phyloP scores from a whole-genome alignment of 2,113 vertebrate genomes.

The Xiphophorus maculatus region DNA sequence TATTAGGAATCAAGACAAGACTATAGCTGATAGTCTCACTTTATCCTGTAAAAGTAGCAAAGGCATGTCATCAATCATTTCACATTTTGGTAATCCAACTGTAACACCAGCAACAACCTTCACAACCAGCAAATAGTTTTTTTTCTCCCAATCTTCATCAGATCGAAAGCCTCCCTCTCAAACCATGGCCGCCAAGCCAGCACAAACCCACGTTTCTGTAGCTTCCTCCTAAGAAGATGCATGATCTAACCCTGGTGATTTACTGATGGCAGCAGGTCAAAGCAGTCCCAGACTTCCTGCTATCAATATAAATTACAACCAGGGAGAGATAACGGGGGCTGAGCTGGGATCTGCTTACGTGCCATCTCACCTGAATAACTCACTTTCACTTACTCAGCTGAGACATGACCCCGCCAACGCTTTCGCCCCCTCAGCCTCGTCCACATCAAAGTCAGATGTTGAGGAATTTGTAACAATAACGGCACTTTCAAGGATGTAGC shows the following conservation, averaged over 20 bases:
- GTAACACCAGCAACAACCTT: slow-evolving; percentile 18
- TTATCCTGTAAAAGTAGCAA: slow-evolving; percentile 19
- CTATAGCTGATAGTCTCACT: slow-evolving; percentile 15
- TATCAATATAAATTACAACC: slow-evolving; percentile 61
- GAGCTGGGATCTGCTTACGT: slow-evolving; percentile 48
- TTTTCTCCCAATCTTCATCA: slow-evolving; percentile 27
- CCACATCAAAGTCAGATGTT: slow-evolving; percentile 13
- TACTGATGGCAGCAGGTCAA: slow-evolving; percentile 56
- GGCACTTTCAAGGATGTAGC: slow-evolving; percentile 4
- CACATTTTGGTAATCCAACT: slow-evolving; percentile 36
- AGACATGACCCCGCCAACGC: slow-evolving; percentile 13
- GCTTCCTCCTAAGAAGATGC: slow-evolving; percentile 46
- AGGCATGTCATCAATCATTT: slow-evolving; percentile 9
- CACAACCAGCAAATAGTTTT: slow-evolving; percentile 24
- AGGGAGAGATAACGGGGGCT: slow-evolving; percentile 33
- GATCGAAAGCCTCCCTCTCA: slow-evolving; percentile 43
- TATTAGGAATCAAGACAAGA: slow-evolving; percentile 25
- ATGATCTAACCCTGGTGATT: slow-evolving; percentile 65
- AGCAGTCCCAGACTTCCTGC: slow-evolving; percentile 36
- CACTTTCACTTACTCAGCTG: slow-evolving; percentile 23
- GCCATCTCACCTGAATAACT: slow-evolving; percentile 46
- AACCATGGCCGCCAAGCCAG: slow-evolving; percentile 40
- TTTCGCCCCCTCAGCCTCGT: slow-evolving; percentile 3
- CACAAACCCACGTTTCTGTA: slow-evolving; percentile 34
- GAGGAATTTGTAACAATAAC: slow-evolving; percentile 16